Base-by-base conservation (phyloP, 1,140 invertebrate species). In the Eubasilissa regina region DNA sequence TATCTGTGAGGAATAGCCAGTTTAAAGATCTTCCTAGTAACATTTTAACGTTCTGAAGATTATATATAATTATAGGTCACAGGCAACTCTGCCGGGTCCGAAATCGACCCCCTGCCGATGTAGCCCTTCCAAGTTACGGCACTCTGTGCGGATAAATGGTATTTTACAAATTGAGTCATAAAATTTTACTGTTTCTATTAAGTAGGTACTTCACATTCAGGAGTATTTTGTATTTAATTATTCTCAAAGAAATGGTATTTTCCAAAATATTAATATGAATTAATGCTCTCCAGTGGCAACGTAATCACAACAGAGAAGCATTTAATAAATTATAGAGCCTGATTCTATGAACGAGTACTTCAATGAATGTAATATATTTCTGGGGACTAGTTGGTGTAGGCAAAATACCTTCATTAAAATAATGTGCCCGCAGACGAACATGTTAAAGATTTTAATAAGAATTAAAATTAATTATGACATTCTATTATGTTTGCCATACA, bases 301-400 rank as follows among this genome's bases (percentile, higher is more conserved):
- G 48, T 13, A 51, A 51, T 51, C 48, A 13, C 48, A 15, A 51
- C 8, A 15, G 1, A 51, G 11, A 15, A 8, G 9, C 11, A 3
- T 51, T 51, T 8, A 15, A 12, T 13, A 51, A 15, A 51, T 51
- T 15, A 60, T 12, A 25, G 0, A 64, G 10, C 19, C 12, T 0
- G n/a, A 64, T 64, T 64, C 35, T 25, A 8, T 10, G 60, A 43
- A 64, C 19, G 35, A 19, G 60, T 64, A 25, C 35, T 64, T 13
- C 60, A 25, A 64, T 64, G 19, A 64, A 64, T 35, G 12, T 4
- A 35, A 64, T 64, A 13, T 64, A 64, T 64, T 64, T 64, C 35
- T 25, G 35, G 21, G n/a, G 60, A 35, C 19, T 25, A 64, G 35
- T 64, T 64, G 35, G 60, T 25, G 10, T 25, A 25, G 35, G 21